These are phyloP conservation scores for Meghimatium bilineatum DNA, from an alignment of 2,888 invertebrate genomes.

Conservation along the genomic window DNA sequence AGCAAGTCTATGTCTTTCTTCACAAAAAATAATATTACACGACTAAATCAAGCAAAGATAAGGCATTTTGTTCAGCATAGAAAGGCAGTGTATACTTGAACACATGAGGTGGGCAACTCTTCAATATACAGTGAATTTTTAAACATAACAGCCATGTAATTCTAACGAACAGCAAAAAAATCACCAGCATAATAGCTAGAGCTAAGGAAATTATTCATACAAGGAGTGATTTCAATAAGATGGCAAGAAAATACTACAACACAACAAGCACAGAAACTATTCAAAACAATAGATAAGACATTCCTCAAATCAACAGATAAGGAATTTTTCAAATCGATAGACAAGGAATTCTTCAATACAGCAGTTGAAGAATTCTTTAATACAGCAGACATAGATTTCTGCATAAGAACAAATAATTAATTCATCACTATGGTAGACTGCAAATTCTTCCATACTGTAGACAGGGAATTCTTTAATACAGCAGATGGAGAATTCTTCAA, in stretches of 20 bases:
- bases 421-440: too few relatives aligned
- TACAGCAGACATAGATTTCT: background rate
- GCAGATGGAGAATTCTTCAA: background rate
- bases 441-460: too few relatives aligned
- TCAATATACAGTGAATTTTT: background rate
- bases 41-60: background rate
- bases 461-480: background rate
- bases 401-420: background rate
- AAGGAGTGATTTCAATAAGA: background rate
- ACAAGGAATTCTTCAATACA: background rate
- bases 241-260: background rate
- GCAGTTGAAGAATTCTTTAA: too few relatives aligned
- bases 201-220: too few relatives aligned
- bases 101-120: background rate
- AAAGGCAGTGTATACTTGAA: background rate
- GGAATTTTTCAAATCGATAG: too few relatives aligned
- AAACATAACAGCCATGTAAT: background rate
- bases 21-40: background rate
- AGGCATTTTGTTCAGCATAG: background rate
- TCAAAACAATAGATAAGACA: too few relatives aligned
- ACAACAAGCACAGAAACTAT: background rate
- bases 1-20: background rate
- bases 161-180: too few relatives aligned
- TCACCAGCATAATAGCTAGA: too few relatives aligned
- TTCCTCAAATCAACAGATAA: background rate